These are phyloP conservation scores for Saccostrea echinata DNA, from an alignment of 1,140 invertebrate genomes.

Conservation along the genomic window DNA sequence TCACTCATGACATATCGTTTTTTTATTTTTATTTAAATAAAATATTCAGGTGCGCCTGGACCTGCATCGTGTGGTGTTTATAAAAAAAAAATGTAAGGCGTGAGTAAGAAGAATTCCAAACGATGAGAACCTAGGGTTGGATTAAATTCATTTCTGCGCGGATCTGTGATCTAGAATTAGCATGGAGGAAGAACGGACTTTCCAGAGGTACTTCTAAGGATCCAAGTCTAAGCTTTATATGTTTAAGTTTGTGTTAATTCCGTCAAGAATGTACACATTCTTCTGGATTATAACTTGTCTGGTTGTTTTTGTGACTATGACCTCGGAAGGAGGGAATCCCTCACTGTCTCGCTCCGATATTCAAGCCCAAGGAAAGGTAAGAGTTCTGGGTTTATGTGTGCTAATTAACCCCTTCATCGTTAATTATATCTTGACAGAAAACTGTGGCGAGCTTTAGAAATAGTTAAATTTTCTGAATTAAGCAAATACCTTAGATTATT, in stretches of 20 bases:
- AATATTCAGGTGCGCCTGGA: conserved; percentile 3
- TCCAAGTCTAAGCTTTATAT: neutral
- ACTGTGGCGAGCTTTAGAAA: neutral
- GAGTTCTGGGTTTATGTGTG: neutral
- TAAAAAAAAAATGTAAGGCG: conserved; percentile 9
- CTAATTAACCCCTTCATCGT: conserved; percentile 24
- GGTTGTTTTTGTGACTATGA: conserved; percentile 3
- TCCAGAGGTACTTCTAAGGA: neutral
- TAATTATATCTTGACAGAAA: conserved; percentile 7
- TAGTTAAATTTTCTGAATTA: conserved; percentile 15
- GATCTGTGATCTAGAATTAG: neutral
- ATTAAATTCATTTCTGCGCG: neutral
- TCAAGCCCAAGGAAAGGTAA: conserved; percentile 18
- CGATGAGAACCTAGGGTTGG: conserved; percentile 8
- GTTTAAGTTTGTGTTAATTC: neutral
- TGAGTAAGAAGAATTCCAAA: neutral
- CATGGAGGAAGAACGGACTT: neutral
- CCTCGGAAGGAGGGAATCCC: neutral
- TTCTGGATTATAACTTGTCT: conserved; percentile 3
- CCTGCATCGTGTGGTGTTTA: conserved; percentile 27
- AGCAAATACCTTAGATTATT: conserved; percentile 17
- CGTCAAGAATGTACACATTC: conserved; percentile 23
- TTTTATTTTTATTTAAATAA: conserved; percentile 40
- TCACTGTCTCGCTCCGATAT: conserved; percentile 9
- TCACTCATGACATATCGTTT: conserved; percentile 34